A percentile compares a stretch with the other conserved stretches of the same genome.
These are phyloP conservation scores for Cerastis rubricosa DNA, from an alignment of 2,888 invertebrate genomes.

Conservation along the genomic window DNA sequence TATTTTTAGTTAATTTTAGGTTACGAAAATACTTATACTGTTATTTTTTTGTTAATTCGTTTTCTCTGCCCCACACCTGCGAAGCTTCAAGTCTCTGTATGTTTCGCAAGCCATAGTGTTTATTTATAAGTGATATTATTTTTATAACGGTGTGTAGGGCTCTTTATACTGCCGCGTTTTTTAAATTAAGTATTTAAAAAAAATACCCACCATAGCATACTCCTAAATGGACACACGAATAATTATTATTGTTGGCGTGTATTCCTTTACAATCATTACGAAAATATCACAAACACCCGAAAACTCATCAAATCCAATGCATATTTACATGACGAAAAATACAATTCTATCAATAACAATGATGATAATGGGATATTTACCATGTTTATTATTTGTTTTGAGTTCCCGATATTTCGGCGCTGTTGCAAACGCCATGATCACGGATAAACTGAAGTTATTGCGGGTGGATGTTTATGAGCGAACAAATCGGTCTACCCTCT, in stretches of 20 bases:
- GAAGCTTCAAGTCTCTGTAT: background rate
- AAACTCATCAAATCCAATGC: background rate
- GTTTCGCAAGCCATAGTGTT: background rate
- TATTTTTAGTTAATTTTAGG: constrained; percentile 9
- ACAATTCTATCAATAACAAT: no score
- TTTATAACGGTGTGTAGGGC: background rate
- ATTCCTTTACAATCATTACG: background rate
- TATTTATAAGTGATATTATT: background rate
- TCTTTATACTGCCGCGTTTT: background rate
- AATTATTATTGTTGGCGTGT: background rate
- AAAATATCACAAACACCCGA: background rate
- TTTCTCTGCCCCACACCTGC: background rate
- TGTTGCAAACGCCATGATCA: no score
- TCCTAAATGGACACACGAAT: background rate
- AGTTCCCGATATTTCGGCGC: no score
- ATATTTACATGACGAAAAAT: background rate
- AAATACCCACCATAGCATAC: background rate
- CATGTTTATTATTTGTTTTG: no score
- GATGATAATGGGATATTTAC: no score
- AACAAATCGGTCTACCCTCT: no score
- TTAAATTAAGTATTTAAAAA: background rate
- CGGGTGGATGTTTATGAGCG: no score
- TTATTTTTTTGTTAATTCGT: background rate
- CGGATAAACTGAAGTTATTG: no score
- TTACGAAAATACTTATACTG: background rate